Percentiles rank a stretch among this genome's conserved stretches.
These are phyloP conservation scores for Scolopax bukidnonensis DNA, from an alignment of 2,797 vertebrate genomes.

Conservation along the genomic window DNA sequence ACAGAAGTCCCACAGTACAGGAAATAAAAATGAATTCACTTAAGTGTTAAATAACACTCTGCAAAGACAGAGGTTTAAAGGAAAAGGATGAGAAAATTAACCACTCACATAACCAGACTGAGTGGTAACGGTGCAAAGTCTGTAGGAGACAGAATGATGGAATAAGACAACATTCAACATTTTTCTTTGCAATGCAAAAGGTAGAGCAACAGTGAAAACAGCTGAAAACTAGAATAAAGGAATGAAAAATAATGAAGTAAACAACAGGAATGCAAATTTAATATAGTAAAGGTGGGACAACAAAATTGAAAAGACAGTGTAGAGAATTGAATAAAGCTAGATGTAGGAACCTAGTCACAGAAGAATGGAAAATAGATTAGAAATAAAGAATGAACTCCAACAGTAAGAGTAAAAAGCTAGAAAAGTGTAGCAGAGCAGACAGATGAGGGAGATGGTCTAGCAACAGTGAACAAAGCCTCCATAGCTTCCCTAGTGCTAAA, in stretches of 20 bases:
- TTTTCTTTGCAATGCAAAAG: background rate
- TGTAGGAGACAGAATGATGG: background rate
- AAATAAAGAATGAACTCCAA: slow-evolving; percentile 19
- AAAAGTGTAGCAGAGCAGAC: background rate
- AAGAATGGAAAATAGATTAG: background rate
- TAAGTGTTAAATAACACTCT: background rate
- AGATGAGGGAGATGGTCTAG: background rate
- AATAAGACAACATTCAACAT: background rate
- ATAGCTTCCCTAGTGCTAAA: background rate
- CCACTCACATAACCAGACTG: background rate
- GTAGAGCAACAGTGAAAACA: background rate
- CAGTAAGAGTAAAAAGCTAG: background rate
- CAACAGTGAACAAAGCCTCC: background rate
- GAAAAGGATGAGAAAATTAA: slow-evolving; percentile 3
- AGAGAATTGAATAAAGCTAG: slow-evolving; percentile 22
- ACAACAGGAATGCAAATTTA: slow-evolving; percentile 46
- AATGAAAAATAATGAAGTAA: slow-evolving; percentile 50
- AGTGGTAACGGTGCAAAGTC: background rate
- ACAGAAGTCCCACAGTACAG: background rate
- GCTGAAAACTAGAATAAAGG: slow-evolving; percentile 10
- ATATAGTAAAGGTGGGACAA: background rate
- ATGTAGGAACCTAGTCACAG: background rate
- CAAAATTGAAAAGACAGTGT: slow-evolving; percentile 4
- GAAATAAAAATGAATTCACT: slow-evolving; percentile 14
- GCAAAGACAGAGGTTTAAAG: background rate